A percentile compares a stretch with the other conserved stretches of the same genome.
Conservation (phyloP, 2,888 invertebrate species). For the Rhodophaea formosa region DNA sequence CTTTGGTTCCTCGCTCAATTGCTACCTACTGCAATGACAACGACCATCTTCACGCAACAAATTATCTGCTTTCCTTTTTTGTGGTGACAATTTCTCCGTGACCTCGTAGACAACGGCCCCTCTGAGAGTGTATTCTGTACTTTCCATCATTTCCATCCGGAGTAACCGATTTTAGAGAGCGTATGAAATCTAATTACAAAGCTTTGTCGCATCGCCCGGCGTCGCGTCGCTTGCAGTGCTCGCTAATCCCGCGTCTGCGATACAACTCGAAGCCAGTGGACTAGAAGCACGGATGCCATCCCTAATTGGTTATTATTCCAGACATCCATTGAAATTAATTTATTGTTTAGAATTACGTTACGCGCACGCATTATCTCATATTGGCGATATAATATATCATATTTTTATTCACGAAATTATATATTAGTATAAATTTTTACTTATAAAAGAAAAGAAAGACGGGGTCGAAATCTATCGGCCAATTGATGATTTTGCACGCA, state of each 20-base stretch:
- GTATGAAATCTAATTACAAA: neutral
- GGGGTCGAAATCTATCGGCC: too few relatives aligned
- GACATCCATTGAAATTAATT: constrained; percentile 2
- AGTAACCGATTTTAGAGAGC: neutral
- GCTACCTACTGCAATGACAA: too few relatives aligned
- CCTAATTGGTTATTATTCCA: constrained; percentile 18
- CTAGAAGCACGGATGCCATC: constrained; percentile 6
- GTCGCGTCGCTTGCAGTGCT: neutral
- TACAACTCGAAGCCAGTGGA: constrained; percentile 11
- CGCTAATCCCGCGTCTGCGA: neutral
- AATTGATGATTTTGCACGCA: too few relatives aligned
- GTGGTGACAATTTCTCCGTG: too few relatives aligned
- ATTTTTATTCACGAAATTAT: too few relatives aligned
- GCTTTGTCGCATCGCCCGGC: neutral
- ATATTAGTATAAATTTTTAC: too few relatives aligned
- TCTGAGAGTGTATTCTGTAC: neutral
- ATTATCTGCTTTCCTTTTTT: too few relatives aligned
- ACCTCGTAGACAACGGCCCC: too few relatives aligned
- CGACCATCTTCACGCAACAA: too few relatives aligned
- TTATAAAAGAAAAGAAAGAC: too few relatives aligned
- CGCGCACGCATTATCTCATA: neutral
- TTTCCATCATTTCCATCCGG: neutral
- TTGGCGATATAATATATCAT: too few relatives aligned
- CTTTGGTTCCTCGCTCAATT: too few relatives aligned
- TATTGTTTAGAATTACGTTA: constrained; percentile 12